A percentile compares a stretch with the other conserved stretches of the same genome.
phyloP scores from a whole-genome alignment of 2,113 vertebrate species.

The Haemorhous mexicanus region DNA sequence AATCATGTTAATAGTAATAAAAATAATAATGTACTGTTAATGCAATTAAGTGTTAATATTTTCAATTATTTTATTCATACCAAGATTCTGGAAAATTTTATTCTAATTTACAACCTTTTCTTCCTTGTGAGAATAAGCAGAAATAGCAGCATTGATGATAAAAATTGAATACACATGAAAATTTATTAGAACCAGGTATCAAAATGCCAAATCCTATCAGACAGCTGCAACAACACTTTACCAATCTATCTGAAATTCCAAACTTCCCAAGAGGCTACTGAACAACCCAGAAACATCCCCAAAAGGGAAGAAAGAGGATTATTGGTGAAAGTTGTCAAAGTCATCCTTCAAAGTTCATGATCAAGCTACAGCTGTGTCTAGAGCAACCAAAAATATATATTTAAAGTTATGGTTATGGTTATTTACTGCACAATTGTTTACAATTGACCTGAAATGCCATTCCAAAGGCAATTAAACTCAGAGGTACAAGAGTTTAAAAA shows the following conservation, averaged over 20 bases:
- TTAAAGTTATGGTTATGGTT: not conserved
- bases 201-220: not conserved
- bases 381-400: not conserved
- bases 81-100: not conserved
- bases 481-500: not conserved
- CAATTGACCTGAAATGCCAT: not conserved
- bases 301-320: not conserved
- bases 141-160: not conserved
- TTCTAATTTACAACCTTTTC: not conserved
- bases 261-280: not conserved
- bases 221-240: not conserved
- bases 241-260: not conserved
- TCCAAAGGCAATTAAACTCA: not conserved
- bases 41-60: not conserved
- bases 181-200: not conserved
- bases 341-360: accelerated
- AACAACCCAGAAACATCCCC: not conserved
- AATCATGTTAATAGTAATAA: not conserved
- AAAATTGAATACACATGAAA: not conserved
- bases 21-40: not conserved
- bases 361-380: not conserved
- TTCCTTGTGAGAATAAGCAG: not conserved
- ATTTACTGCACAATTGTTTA: not conserved
- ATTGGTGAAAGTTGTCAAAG: not conserved
- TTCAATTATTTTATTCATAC: not conserved